A percentile compares a stretch with the other conserved stretches of the same genome.
These are phyloP conservation scores for Scaptomyza reducta DNA, from an alignment of 2,888 invertebrate genomes.

Conservation along the genomic window DNA sequence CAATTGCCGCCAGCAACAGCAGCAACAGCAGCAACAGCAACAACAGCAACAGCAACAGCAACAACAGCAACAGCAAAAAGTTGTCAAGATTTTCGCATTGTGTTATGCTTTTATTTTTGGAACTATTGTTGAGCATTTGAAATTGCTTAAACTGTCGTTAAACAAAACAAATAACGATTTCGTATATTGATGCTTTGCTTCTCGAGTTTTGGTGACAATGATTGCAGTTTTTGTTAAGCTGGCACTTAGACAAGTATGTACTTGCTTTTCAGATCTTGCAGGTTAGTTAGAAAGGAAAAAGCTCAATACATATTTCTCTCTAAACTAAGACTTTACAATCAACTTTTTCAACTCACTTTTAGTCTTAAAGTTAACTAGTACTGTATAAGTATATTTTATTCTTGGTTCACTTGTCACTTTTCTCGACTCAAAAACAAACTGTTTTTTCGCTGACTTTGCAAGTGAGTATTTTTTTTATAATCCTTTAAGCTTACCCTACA, in stretches of 20 bases:
- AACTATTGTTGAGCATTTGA: conserved; percentile 5
- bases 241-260: not conserved
- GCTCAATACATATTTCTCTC: too few species aligned
- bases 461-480: too few species aligned
- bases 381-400: too few species aligned
- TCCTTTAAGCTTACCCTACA: too few species aligned
- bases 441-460: too few species aligned
- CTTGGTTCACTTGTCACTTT: too few species aligned
- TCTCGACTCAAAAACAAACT: too few species aligned
- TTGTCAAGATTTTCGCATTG: conserved; percentile 22
- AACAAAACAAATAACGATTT: conserved; percentile 17
- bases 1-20: conserved; percentile 20
- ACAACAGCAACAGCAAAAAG: conserved; percentile 16
- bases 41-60: conserved; percentile 19
- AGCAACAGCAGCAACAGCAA: conserved; percentile 4
- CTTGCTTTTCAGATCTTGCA: too few species aligned
- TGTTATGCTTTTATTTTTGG: not conserved
- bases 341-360: too few species aligned
- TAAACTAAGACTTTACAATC: too few species aligned
- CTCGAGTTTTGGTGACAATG: not conserved
- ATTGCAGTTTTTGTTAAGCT: not conserved
- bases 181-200: conserved; percentile 13
- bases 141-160: conserved; percentile 25
- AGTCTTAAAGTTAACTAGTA: too few species aligned
- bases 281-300: too few species aligned